phyloP scores from a whole-genome alignment of 2,888 invertebrate genomes.

The Rhamphomyia laevipes region DNA sequence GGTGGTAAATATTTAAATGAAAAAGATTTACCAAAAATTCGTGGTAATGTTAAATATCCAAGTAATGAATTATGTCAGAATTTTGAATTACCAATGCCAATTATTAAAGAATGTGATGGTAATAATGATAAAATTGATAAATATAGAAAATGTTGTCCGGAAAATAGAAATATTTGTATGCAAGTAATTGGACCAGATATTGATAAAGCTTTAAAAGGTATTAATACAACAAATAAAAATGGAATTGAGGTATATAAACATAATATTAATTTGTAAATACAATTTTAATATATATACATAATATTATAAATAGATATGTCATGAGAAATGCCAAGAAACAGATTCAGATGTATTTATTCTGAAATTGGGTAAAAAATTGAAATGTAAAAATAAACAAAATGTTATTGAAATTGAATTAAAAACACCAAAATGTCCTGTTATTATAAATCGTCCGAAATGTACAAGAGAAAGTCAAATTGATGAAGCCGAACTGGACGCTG shows the following conservation, averaged over 20 bases:
- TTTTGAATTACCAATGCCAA: slow-evolving; percentile 5
- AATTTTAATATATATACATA: background rate
- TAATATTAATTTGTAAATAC: background rate
- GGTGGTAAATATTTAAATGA: slow-evolving; percentile 8
- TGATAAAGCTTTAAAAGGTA: slow-evolving; percentile 27
- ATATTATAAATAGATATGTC: slow-evolving; percentile 27
- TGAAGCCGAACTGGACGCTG: slow-evolving; percentile 35
- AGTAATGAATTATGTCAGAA: slow-evolving; percentile 26
- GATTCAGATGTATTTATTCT: slow-evolving; percentile 61
- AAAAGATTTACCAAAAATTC: slow-evolving; percentile 17
- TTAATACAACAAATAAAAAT: slow-evolving; percentile 29
- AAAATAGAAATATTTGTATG: slow-evolving; percentile 25
- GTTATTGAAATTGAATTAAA: slow-evolving; percentile 57
- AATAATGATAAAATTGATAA: slow-evolving; percentile 22
- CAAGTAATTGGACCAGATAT: slow-evolving; percentile 31
- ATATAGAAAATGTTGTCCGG: slow-evolving; percentile 17
- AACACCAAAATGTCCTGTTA: slow-evolving; percentile 56
- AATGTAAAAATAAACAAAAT: slow-evolving; percentile 54
- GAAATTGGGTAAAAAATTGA: slow-evolving; percentile 63
- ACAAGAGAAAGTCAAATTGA: slow-evolving; percentile 57
- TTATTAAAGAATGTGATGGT: slow-evolving; percentile 16
- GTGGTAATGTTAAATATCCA: slow-evolving; percentile 35
- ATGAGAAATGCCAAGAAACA: slow-evolving; percentile 42
- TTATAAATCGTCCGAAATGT: slow-evolving; percentile 45
- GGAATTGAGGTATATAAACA: slow-evolving; percentile 36